These are phyloP conservation scores for Mimas tiliae DNA, from an alignment of 2,888 invertebrate genomes.

Conservation along the genomic window DNA sequence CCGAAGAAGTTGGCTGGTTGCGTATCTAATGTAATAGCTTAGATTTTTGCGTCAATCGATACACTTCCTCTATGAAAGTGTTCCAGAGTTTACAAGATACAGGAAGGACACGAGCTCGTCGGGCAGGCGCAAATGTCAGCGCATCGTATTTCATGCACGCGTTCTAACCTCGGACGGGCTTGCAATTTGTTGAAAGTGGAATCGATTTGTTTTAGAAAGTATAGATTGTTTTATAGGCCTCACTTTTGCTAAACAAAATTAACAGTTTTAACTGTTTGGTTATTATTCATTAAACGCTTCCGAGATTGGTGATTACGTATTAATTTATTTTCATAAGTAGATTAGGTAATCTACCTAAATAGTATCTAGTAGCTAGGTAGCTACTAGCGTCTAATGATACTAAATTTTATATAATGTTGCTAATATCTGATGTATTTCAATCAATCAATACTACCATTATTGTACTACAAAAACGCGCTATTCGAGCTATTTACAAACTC, in stretches of 20 bases:
- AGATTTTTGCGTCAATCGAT: background rate
- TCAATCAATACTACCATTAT: too few relatives aligned
- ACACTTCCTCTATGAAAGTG: conserved; percentile 1
- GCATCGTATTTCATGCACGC: conserved; percentile 52
- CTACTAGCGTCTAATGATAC: too few relatives aligned
- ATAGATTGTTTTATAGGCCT: conserved; percentile 41
- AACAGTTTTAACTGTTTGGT: background rate
- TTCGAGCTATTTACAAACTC: too few relatives aligned
- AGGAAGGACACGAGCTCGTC: conserved; percentile 50
- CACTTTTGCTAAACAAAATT: background rate
- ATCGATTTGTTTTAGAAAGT: conserved; percentile 83
- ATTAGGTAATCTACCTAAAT: too few relatives aligned
- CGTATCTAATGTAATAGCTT: background rate
- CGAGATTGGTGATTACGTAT: background rate
- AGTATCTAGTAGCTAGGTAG: too few relatives aligned
- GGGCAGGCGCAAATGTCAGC: conserved; percentile 59
- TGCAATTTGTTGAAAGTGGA: conserved; percentile 79
- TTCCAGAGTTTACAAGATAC: conserved; percentile 25
- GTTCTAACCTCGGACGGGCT: conserved; percentile 40
- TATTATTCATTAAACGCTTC: background rate
- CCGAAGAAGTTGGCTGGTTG: background rate
- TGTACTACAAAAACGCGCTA: too few relatives aligned
- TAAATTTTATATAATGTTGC: too few relatives aligned
- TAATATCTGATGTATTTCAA: too few relatives aligned
- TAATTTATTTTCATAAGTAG: too few relatives aligned